Evolutionary conservation across 1,140 invertebrate genomes (phyloP).

Genomic region (Battus philenor): DNA sequence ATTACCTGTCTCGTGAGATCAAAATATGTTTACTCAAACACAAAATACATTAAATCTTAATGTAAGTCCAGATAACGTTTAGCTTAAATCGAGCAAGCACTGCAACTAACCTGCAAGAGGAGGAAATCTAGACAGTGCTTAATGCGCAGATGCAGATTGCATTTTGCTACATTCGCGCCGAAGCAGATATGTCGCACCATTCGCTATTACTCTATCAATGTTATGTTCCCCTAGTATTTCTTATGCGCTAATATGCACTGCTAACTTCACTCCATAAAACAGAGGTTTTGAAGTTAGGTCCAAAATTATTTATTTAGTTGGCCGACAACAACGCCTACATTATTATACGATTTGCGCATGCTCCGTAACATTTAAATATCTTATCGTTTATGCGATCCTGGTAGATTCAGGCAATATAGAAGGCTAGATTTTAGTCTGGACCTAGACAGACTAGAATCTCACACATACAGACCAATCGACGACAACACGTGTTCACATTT

Average conservation of each 20-base stretch:
- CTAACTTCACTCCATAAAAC: conserved; percentile 18
- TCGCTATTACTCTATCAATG: conserved; percentile 15
- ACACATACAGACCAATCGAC: neutral
- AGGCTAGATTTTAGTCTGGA: neutral
- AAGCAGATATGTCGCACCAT: conserved; percentile 22
- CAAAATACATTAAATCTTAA: no score
- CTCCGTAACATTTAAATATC: conserved; percentile 13
- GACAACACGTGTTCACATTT: no score
- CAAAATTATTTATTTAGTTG: no score
- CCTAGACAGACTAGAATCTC: neutral
- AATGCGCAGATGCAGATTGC: conserved; percentile 38
- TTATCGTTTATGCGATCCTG: conserved; percentile 17
- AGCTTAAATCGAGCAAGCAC: neutral
- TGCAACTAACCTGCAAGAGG: conserved; percentile 7
- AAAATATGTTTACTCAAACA: no score
- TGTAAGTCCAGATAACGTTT: no score
- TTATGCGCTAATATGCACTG: conserved; percentile 29
- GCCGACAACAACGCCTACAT: no score
- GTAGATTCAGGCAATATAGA: conserved; percentile 4
- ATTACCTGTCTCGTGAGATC: no score
- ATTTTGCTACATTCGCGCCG: conserved; percentile 29
- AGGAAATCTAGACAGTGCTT: conserved; percentile 4
- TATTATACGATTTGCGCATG: conserved; percentile 36
- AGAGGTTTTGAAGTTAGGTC: conserved; percentile 24
- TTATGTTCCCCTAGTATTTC: conserved; percentile 30